Evolutionary conservation across 1,140 invertebrate species (phyloP).

Genomic region (Dendrolimus kikuchii): DNA sequence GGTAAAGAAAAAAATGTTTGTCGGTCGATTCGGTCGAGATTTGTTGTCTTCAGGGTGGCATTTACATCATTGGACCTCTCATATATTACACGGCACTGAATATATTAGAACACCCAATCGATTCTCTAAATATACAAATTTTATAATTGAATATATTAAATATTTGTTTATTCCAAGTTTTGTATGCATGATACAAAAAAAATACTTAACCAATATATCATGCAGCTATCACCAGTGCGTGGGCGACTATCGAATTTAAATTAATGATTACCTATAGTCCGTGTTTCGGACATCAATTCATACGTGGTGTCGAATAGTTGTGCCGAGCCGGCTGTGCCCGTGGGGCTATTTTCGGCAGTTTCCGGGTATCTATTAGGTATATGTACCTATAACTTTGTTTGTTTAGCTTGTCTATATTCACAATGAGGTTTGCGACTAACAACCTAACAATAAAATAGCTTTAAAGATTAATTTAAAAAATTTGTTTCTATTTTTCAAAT

Average conservation of each 20-base stretch:
- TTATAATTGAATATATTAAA: too few relatives aligned
- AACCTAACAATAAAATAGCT: conserved; percentile 24
- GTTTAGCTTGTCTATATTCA: conserved; percentile 44
- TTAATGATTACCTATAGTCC: conserved; percentile 57
- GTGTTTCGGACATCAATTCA: conserved; percentile 37
- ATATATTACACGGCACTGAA: conserved; percentile 39
- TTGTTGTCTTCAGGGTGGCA: conserved; percentile 62
- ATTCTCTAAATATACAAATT: too few relatives aligned
- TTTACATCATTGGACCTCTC: conserved; percentile 44
- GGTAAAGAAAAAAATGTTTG: conserved; percentile 54
- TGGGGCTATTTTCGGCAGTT: conserved; percentile 51
- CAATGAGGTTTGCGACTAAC: conserved; percentile 28
- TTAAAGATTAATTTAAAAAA: conserved; percentile 3
- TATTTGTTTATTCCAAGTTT: conserved; percentile 17
- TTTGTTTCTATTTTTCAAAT: conserved; percentile 10
- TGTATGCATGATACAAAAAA: conserved; percentile 24
- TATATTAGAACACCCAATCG: conserved; percentile 18
- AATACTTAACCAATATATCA: conserved; percentile 47
- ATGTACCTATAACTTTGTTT: conserved; percentile 17
- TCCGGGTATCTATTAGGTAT: conserved; percentile 46
- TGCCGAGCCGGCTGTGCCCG: conserved; percentile 19
- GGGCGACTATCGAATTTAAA: conserved; percentile 58
- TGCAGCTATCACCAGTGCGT: conserved; percentile 41
- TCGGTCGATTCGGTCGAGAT: conserved; percentile 47
- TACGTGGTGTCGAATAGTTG: conserved; percentile 23